Conservation (phyloP, 2,888 invertebrate species). For the Epinotia brunnichana region DNA sequence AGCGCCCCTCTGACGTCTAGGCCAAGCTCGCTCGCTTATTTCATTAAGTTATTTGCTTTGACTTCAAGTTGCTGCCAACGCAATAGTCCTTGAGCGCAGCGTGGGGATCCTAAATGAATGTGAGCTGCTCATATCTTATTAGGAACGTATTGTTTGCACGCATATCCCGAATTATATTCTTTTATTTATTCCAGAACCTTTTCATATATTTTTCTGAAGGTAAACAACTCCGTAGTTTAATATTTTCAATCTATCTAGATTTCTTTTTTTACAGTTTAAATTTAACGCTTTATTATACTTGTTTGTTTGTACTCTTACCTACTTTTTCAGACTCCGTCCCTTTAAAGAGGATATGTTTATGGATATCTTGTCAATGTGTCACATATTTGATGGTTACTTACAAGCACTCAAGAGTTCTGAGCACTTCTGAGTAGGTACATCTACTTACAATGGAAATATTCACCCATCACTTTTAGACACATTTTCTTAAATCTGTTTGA, state of each 20-base stretch:
- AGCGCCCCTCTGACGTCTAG: conserved; percentile 72
- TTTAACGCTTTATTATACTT: not conserved
- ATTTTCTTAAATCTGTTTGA: not conserved
- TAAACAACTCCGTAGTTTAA: not conserved
- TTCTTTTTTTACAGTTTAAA: not conserved
- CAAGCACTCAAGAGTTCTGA: conserved; percentile 10
- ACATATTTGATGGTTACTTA: conserved; percentile 20
- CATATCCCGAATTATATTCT: not conserved
- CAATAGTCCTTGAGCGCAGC: conserved; percentile 53
- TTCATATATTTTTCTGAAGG: not conserved
- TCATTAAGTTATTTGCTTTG: conserved; percentile 77
- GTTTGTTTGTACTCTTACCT: no score
- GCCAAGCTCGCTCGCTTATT: conserved; percentile 71
- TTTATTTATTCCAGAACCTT: not conserved
- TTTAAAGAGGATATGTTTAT: conserved; percentile 21
- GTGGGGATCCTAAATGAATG: conserved; percentile 32
- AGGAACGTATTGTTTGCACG: conserved; percentile 18
- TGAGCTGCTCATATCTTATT: conserved; percentile 31
- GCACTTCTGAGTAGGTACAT: not conserved
- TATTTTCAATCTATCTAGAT: not conserved
- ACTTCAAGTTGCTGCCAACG: conserved; percentile 64
- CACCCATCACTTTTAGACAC: not conserved
- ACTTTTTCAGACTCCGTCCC: no score
- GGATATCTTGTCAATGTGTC: conserved; percentile 17
- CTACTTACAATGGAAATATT: not conserved